Evolutionary conservation across 2,888 invertebrate genomes (phyloP).

Genomic region (Ornithoptera alexandrae): DNA sequence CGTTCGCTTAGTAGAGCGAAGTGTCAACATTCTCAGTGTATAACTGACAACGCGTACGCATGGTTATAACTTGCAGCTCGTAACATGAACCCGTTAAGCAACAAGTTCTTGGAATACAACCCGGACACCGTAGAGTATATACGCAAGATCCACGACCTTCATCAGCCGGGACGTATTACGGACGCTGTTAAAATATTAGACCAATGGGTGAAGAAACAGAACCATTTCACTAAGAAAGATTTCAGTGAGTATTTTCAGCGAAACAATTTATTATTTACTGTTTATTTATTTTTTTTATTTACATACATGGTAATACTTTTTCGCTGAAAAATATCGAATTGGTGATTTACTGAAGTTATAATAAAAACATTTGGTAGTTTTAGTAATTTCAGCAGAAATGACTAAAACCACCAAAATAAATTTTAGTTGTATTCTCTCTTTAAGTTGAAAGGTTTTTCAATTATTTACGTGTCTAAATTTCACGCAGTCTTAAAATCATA

Average conservation of each 20-base stretch:
- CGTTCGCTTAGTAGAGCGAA: too few relatives aligned
- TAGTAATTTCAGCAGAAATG: too few relatives aligned
- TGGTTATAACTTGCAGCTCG: background rate
- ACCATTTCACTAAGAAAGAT: constrained; percentile 45
- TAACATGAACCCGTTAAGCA: constrained; percentile 38
- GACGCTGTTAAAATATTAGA: constrained; percentile 46
- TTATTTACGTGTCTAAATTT: too few relatives aligned
- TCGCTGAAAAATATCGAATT: too few relatives aligned
- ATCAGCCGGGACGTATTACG: constrained; percentile 40
- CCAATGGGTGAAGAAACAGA: constrained; percentile 49
- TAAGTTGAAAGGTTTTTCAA: too few relatives aligned
- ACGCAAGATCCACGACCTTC: constrained; percentile 42
- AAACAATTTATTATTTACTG: background rate
- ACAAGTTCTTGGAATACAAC: constrained; percentile 36
- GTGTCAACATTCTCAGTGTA: background rate
- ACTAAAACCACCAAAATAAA: too few relatives aligned
- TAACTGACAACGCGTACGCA: constrained; percentile 5
- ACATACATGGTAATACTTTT: too few relatives aligned
- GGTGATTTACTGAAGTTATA: too few relatives aligned
- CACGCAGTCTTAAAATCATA: too few relatives aligned
- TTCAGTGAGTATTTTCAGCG: constrained; percentile 42
- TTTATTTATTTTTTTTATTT: too few relatives aligned
- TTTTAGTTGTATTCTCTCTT: too few relatives aligned
- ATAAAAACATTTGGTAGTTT: too few relatives aligned
- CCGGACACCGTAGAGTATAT: constrained; percentile 39